Base-by-base conservation (phyloP, 2,888 invertebrate genomes). In the Scaptomyza caliginosa region DNA sequence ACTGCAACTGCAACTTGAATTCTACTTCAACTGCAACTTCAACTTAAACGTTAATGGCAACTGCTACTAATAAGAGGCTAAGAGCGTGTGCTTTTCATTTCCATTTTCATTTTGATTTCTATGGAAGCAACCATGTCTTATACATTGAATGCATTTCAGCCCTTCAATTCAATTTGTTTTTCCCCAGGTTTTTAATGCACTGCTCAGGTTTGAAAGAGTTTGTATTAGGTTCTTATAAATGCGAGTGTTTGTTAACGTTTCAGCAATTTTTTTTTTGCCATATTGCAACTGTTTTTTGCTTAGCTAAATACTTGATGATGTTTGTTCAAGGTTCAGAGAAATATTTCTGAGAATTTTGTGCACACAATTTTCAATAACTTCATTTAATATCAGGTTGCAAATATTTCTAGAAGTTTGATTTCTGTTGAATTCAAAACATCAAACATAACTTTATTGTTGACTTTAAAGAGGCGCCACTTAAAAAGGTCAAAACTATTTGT, bases 51-150 rank as follows among this genome's bases (percentile, higher is more conserved):
- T 13, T 5, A 24, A 13, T 21, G 21, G n/a, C n/a, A 39, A 32
- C 43, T 19, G 32, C 30, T 43, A 60, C 62, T 73, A 67, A 71
- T 71, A 66, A 71, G 60, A 11, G 38, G 26, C 73, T 32, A 72
- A 64, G 67, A 73, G 49, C 21, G 24, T 51, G 16, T 42, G 28
- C 26, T 2, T 28, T 32, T 2, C 48, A 2, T 16, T 19, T 34
- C 40, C n/a, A 16, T 43, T 17, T 11, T 11, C 13, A 13, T 32
- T 32, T 32, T 13, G 1, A 6, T 32, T 13, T 36, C 17, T 17
- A 8, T 36, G 34, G 38, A 40, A 38, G 68, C 86, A 80, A 86
- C 80, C 86, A 73, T 82, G 80, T 79, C 83, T 82, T 80, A 83
- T 85, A 11, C 52, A 2, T 26, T 43, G 43, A 36, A 34, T 67